phyloP scores from a whole-genome alignment of 2,888 invertebrate species.

The Bursaphelenchus okinawaensis region DNA sequence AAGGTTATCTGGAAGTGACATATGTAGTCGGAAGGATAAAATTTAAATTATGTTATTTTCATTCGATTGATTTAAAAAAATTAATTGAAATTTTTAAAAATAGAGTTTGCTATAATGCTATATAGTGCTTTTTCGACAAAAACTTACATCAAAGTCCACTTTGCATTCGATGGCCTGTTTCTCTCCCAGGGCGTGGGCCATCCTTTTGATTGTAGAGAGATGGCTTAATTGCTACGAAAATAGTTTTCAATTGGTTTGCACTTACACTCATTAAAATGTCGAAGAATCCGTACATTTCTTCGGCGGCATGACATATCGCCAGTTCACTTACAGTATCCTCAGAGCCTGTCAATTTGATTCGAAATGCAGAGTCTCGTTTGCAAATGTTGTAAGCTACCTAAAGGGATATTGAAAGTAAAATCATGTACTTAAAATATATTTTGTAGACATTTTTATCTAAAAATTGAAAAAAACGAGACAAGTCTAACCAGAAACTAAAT shows the following conservation, averaged over 20 bases:
- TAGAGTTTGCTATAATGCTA: no score
- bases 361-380: neutral
- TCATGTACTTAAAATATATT: no score
- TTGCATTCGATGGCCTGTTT: conserved; percentile 3
- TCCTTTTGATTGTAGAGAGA: neutral
- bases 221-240: conserved; percentile 5
- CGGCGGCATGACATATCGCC: neutral
- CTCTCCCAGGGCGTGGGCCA: neutral
- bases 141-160: neutral
- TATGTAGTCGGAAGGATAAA: no score
- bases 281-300: conserved; percentile 12
- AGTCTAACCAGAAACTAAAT: no score
- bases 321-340: neutral
- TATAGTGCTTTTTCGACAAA: neutral
- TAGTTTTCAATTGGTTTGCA: neutral
- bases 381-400: neutral
- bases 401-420: no score
- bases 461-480: no score
- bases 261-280: conserved; percentile 1
- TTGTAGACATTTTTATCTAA: no score
- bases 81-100: no score
- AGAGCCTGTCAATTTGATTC: neutral
- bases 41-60: no score
- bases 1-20: conserved; percentile 4
- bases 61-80: no score